phyloP scores from a whole-genome alignment of 2,113 vertebrate genomes.

The Varanus komodoensis region DNA sequence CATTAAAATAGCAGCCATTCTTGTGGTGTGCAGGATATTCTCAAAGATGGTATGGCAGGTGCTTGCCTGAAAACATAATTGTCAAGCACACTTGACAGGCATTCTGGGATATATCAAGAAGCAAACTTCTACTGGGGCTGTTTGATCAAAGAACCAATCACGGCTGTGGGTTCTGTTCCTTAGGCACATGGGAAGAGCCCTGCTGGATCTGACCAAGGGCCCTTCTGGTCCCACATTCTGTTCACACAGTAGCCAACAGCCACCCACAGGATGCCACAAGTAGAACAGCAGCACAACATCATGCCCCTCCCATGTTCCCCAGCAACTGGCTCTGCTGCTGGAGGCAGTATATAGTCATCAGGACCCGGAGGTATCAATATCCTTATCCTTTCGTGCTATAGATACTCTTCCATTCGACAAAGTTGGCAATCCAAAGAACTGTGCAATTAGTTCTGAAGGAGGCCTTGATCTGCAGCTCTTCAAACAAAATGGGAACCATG shows the following conservation, averaged over 20 bases:
- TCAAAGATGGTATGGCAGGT: slow-evolving; percentile 16
- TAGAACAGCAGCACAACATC: too few relatives aligned
- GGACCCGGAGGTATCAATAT: too few relatives aligned
- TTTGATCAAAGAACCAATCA: neutral
- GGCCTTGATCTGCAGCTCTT: neutral
- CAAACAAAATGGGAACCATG: neutral
- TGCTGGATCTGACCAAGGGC: too few relatives aligned
- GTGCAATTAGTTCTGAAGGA: neutral
- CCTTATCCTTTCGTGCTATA: neutral
- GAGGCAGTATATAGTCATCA: too few relatives aligned
- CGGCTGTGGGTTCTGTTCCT: too few relatives aligned
- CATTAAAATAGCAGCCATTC: slow-evolving; percentile 15
- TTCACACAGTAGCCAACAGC: too few relatives aligned
- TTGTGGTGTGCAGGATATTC: neutral
- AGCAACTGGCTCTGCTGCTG: too few relatives aligned
- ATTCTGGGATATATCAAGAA: neutral
- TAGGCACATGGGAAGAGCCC: too few relatives aligned
- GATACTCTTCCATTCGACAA: neutral
- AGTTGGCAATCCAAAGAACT: neutral
- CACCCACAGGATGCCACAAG: too few relatives aligned
- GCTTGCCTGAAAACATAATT: neutral
- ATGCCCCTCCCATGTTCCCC: too few relatives aligned
- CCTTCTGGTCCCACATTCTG: too few relatives aligned
- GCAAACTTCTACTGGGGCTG: neutral
- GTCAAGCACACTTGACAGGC: neutral